Evolutionary conservation across 2,797 vertebrate species (phyloP).

Genomic region (Dendrocincla tyrannina): DNA sequence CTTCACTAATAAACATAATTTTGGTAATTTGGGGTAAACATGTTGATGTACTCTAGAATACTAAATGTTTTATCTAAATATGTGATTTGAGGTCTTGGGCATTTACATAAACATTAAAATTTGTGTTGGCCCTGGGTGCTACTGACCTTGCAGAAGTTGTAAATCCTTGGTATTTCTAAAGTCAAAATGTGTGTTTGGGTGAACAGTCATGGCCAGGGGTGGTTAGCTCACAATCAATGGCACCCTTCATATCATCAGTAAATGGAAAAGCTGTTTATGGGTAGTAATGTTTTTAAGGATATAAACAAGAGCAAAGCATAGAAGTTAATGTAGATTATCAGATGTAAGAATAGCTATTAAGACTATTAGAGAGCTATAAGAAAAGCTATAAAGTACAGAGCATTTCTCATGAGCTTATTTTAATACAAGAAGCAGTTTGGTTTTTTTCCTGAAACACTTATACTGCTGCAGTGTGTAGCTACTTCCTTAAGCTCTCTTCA

Average conservation of each 20-base stretch:
- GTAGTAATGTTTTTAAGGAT: neutral
- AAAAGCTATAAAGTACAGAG: neutral
- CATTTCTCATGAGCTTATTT: neutral
- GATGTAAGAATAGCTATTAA: neutral
- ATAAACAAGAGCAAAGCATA: neutral
- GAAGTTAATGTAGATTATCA: neutral
- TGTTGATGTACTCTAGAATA: neutral
- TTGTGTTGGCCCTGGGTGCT: neutral
- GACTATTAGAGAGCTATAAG: neutral
- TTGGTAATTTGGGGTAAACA: neutral
- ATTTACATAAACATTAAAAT: neutral
- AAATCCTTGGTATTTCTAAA: neutral
- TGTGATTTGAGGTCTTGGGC: neutral
- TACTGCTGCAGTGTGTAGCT: neutral
- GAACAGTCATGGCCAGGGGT: accelerated
- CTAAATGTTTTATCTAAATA: neutral
- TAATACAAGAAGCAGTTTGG: neutral
- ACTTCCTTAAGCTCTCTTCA: neutral
- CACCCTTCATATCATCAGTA: neutral
- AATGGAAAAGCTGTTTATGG: neutral
- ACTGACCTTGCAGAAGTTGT: neutral
- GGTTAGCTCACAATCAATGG: neutral
- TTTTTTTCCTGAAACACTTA: neutral
- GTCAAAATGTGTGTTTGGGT: neutral
- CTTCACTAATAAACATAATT: neutral